These are phyloP conservation scores for Ectropis crepuscularia DNA, from an alignment of 2,888 invertebrate species.

Conservation along the genomic window DNA sequence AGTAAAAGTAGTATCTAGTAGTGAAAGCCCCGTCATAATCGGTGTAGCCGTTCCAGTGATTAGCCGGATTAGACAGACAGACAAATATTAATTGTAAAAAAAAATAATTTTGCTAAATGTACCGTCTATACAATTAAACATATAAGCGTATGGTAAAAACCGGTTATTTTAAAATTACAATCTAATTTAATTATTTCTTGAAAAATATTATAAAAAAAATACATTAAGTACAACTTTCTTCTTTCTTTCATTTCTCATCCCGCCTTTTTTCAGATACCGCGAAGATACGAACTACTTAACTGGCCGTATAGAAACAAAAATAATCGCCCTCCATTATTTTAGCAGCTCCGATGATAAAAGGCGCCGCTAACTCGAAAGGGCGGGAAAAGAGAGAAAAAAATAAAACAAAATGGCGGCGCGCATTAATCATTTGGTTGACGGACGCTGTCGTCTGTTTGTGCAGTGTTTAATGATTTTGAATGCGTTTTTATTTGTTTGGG, in stretches of 20 bases:
- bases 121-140: too few species aligned
- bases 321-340: slow-evolving; percentile 42
- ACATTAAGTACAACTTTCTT: slow-evolving; percentile 10
- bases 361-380: slow-evolving; percentile 46
- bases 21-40: too few species aligned
- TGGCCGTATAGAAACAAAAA: slow-evolving; percentile 35
- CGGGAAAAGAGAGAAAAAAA: slow-evolving; percentile 48
- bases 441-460: slow-evolving; percentile 35
- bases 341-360: slow-evolving; percentile 41
- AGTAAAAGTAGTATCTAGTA: too few species aligned
- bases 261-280: slow-evolving; percentile 23
- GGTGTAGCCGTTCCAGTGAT: too few species aligned
- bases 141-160: too few species aligned
- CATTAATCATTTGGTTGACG: slow-evolving; percentile 51
- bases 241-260: slow-evolving; percentile 28
- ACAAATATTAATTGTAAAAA: too few species aligned
- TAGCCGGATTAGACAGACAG: too few species aligned
- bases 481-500: slow-evolving; percentile 32
- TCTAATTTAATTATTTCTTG: too few species aligned
- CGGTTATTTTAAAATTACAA: too few species aligned
- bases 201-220: too few species aligned
- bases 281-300: slow-evolving; percentile 30
- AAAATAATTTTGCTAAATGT: too few species aligned
- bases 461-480: slow-evolving; percentile 39
- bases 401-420: slow-evolving; percentile 50